Conservation (phyloP, 2,797 vertebrate species). For the Molothrus ater region DNA sequence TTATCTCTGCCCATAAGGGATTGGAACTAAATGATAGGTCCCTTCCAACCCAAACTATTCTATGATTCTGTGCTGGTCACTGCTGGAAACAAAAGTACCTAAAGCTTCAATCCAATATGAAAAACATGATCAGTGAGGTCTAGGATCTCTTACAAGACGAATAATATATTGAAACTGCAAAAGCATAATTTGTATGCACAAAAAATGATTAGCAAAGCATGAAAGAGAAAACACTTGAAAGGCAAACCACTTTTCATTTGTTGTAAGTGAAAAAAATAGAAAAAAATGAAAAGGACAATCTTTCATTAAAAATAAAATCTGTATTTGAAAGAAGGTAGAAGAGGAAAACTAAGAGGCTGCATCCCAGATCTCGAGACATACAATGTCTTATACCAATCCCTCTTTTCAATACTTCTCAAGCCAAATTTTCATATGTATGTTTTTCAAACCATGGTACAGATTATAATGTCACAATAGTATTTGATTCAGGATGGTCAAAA, state of each 20-base stretch:
- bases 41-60: background rate
- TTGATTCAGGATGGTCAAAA: background rate
- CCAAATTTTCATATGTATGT: background rate
- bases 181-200: background rate
- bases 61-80: background rate
- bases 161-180: background rate
- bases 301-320: background rate
- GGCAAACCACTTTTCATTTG: background rate
- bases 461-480: background rate
- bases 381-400: background rate
- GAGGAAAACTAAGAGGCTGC: background rate
- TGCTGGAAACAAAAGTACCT: background rate
- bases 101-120: background rate
- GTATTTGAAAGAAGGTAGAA: background rate
- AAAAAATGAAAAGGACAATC: fast-evolving
- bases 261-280: background rate
- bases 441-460: background rate
- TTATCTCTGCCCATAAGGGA: background rate
- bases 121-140: background rate
- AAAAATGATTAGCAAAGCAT: background rate
- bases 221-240: background rate
- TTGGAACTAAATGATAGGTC: background rate
- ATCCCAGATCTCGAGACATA: background rate
- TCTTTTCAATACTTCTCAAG: background rate
- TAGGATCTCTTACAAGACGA: background rate